Base-by-base conservation (phyloP, 2,113 vertebrate species). In the Epinephelus cyanopodus region DNA sequence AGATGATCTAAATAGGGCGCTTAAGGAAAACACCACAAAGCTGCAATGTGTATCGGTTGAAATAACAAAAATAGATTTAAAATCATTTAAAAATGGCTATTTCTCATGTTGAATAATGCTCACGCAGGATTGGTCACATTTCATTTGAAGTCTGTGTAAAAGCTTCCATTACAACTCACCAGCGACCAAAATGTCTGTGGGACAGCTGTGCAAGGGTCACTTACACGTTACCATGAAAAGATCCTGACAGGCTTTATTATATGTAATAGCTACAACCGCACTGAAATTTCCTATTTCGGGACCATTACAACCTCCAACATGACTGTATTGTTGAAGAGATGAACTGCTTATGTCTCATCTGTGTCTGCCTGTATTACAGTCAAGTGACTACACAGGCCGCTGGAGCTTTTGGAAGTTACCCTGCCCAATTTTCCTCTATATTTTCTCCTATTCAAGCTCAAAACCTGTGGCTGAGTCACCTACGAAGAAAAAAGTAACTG, bases 341-440 rank as follows among this genome's bases (percentile, higher is more conserved):
- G 54, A 81, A 64, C 84, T 70, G 33, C 81, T 69, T 79, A 61
- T 42, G 25, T 76, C 61, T 79, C 75, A 68, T 84, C 45, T 82
- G 53, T 82, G 82, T 73, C 74, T 10, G 47, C 57, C 37, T 73
- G 53, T 18, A 66, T 87, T 77, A 74, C 72, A 85, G 45, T 87
- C 71, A 83, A 77, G 29, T 68, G 52, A 74, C 74, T 57, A 21
- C 77, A 72, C 77, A 75, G 47, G 8, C 27, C 60, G 65, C 52
- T 74, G 53, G 53, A 61, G 53, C 45, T 74, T 68, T 52, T 56
- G 15, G 14, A 83, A 67, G 39, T 45, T 15, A 78, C 17, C 15
- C n/a, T 50, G 12, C 5, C 6, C 53, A 50, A 74, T 66, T 64
- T 19, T 7, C 7, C 14, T 48, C 50, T 5, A 0, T 60, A 19